A percentile compares a stretch with the other conserved stretches of the same genome.
Evolutionary conservation across 2,797 vertebrate species (phyloP).

Genomic region (Melanotaenia boesemani): DNA sequence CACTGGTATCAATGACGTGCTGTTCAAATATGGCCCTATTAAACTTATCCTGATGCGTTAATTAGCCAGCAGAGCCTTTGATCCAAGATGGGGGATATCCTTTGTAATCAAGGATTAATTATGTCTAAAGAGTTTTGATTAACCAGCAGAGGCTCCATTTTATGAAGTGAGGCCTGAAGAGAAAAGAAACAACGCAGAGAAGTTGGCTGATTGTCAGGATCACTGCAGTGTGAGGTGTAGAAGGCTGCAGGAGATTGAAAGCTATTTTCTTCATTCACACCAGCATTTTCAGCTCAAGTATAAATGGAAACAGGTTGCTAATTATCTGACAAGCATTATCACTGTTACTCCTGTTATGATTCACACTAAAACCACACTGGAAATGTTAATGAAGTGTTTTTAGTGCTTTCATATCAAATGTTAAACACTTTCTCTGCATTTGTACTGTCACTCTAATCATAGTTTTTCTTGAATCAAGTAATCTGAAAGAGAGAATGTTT

Average conservation of each 20-base stretch:
- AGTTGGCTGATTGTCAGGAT: not conserved
- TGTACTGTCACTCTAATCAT: no score
- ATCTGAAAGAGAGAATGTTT: no score
- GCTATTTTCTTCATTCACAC: not conserved
- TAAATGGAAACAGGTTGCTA: not conserved
- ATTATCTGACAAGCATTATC: not conserved
- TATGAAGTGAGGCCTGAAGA: conserved; percentile 11
- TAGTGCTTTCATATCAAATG: not conserved
- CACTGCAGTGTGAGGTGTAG: not conserved
- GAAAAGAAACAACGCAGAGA: conserved; percentile 30
- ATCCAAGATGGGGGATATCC: conserved; percentile 54
- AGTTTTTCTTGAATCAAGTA: no score
- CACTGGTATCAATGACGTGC: conserved; percentile 35
- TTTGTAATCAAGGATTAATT: conserved; percentile 73
- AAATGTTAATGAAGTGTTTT: not conserved
- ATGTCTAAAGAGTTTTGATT: conserved; percentile 56
- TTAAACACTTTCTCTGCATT: not conserved
- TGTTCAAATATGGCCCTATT: conserved; percentile 45
- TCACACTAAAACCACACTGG: not conserved
- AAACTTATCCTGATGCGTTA: conserved; percentile 48
- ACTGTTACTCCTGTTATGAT: not conserved
- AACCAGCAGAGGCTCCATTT: conserved; percentile 39
- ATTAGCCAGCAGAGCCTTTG: conserved; percentile 60
- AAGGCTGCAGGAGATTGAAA: conserved; percentile 3
- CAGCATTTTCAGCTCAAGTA: not conserved